Percentiles rank a stretch among this genome's conserved stretches.
phyloP scores from a whole-genome alignment of 1,140 invertebrate genomes.

The Dysdera silvatica region DNA sequence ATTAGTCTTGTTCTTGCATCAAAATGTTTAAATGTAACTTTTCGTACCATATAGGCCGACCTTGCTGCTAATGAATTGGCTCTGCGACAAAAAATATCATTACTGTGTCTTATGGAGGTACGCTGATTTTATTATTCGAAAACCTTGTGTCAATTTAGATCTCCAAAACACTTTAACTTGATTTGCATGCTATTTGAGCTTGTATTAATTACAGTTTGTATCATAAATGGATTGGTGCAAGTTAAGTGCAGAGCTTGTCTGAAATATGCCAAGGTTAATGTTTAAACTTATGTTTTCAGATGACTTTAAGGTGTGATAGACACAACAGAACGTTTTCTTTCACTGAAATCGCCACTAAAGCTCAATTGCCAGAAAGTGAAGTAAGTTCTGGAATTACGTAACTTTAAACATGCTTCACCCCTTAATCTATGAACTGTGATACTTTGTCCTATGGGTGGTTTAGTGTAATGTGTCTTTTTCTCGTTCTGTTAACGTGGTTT shows the following conservation, averaged over 20 bases:
- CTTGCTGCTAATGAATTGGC: conserved; percentile 74
- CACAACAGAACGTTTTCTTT: conserved; percentile 75
- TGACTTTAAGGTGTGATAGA: conserved; percentile 60
- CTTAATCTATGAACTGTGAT: too few species aligned
- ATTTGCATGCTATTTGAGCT: background rate
- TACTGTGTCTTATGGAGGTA: conserved; percentile 95
- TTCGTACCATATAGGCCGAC: conserved; percentile 56
- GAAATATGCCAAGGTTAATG: too few species aligned
- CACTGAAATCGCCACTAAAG: conserved; percentile 77
- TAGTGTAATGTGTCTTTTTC: too few species aligned
- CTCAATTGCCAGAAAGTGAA: conserved; percentile 61
- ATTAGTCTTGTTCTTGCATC: background rate
- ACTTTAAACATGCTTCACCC: too few species aligned
- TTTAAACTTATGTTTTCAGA: conserved; percentile 46
- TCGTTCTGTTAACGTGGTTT: too few species aligned
- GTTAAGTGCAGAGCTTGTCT: too few species aligned
- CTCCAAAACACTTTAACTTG: background rate
- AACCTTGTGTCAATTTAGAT: background rate
- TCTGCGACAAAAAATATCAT: conserved; percentile 82
- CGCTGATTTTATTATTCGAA: background rate
- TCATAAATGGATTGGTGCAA: too few species aligned
- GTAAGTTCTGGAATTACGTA: conserved; percentile 2
- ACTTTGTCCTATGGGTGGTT: too few species aligned
- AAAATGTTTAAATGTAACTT: background rate
- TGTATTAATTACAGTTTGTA: background rate